A percentile compares a stretch with the other conserved stretches of the same genome.
Conservation (phyloP, 2,797 vertebrate genomes). For the Danionella dracula region DNA sequence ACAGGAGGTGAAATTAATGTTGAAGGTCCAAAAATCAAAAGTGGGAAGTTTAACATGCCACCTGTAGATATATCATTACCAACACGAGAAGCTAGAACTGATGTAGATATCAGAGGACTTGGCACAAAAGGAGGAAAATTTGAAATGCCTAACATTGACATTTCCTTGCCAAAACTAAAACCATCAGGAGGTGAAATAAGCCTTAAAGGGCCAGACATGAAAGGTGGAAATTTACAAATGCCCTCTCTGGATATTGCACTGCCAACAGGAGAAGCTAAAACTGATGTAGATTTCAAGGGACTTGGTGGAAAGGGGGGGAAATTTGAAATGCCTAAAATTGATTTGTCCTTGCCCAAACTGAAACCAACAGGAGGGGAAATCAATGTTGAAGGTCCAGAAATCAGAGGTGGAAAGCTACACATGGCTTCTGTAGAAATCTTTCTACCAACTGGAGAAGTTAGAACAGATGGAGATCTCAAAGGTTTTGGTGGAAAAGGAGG, state of each 20-base stretch:
- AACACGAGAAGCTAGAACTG: slow-evolving; percentile 36
- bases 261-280: background rate
- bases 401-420: background rate
- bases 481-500: too few species aligned
- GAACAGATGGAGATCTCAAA: too few species aligned
- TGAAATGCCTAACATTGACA: slow-evolving; percentile 29
- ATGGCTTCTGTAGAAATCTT: background rate
- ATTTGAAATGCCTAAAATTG: background rate
- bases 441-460: background rate
- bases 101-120: background rate
- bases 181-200: background rate
- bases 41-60: slow-evolving; percentile 5
- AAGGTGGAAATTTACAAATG: slow-evolving; percentile 43
- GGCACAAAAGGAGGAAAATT: background rate
- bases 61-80: slow-evolving; percentile 47
- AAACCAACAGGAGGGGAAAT: background rate
- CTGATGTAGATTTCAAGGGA: background rate
- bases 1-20: background rate
- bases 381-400: background rate
- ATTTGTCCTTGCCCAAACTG: background rate
- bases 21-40: slow-evolving; percentile 35
- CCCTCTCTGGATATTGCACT: background rate
- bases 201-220: slow-evolving; percentile 6
- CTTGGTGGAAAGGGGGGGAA: background rate
- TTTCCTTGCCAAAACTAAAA: slow-evolving; percentile 5